Evolutionary conservation across 2,797 vertebrate genomes (phyloP).

Genomic region (Sebastes matsubarae): DNA sequence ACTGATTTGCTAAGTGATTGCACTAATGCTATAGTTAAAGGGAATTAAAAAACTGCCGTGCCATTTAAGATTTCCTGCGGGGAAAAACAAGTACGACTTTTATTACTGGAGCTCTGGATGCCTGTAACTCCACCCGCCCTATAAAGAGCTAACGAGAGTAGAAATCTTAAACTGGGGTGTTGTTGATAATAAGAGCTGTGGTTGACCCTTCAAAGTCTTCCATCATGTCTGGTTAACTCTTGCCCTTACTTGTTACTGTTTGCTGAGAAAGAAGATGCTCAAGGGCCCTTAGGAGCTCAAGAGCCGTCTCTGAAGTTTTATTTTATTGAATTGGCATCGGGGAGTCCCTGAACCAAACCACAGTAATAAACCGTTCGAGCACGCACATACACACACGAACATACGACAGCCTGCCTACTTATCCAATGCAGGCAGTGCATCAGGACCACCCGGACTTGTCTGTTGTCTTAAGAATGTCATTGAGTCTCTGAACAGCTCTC

Average conservation of each 20-base stretch:
- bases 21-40: background rate
- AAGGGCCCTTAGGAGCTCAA: conserved; percentile 45
- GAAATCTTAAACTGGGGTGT: background rate
- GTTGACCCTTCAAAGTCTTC: conserved; percentile 23
- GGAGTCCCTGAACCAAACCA: conserved; percentile 56
- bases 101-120: background rate
- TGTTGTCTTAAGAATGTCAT: conserved; percentile 81
- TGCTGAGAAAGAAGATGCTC: conserved; percentile 35
- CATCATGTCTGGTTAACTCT: conserved; percentile 42
- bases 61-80: background rate
- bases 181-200: conserved; percentile 15
- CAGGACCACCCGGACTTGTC: conserved; percentile 72
- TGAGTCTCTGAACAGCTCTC: conserved; percentile 75
- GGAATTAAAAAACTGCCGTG: background rate
- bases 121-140: background rate
- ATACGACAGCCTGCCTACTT: conserved; percentile 51
- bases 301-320: conserved; percentile 50
- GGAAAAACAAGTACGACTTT: background rate
- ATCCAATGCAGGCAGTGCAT: conserved; percentile 52
- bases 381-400: conserved; percentile 18
- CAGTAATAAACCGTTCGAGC: conserved; percentile 49
- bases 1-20: background rate
- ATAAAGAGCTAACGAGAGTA: conserved; percentile 26
- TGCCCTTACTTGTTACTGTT: conserved; percentile 31
- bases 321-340: conserved; percentile 61